These are phyloP conservation scores for Luscinia megarhynchos DNA, from an alignment of 2,797 vertebrate genomes.

Conservation along the genomic window DNA sequence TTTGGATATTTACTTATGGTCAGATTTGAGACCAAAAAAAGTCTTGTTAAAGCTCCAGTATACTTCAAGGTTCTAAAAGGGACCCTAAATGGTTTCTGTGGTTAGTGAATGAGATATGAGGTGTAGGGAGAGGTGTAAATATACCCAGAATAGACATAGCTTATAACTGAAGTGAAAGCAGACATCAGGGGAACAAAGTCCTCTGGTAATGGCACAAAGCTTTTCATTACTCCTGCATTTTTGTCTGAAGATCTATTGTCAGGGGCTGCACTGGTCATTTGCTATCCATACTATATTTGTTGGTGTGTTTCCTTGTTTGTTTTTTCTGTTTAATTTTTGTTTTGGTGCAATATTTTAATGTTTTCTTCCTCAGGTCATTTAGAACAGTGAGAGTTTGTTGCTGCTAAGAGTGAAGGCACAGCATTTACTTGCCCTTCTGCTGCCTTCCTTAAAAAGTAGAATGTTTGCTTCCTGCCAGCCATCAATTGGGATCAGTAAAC, in stretches of 20 bases:
- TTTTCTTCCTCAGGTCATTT: slow-evolving; percentile 74
- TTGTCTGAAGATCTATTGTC: slow-evolving; percentile 8
- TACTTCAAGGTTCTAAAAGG: slow-evolving; percentile 31
- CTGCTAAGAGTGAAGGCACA: slow-evolving; percentile 64
- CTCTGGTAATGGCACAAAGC: slow-evolving; percentile 44
- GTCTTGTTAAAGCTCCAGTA: slow-evolving; percentile 35
- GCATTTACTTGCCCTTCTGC: slow-evolving; percentile 36
- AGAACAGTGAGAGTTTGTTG: slow-evolving; percentile 64
- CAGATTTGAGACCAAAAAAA: slow-evolving; percentile 51
- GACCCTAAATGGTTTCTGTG: slow-evolving; percentile 21
- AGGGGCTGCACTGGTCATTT: slow-evolving; percentile 23
- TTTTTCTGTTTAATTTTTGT: slow-evolving; percentile 58
- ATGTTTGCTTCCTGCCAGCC: slow-evolving; percentile 54
- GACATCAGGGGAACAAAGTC: background rate
- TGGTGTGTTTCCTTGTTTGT: slow-evolving; percentile 38
- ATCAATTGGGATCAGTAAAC: slow-evolving; percentile 4
- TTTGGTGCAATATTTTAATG: slow-evolving; percentile 78
- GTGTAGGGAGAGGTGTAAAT: slow-evolving; percentile 27
- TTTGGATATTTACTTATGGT: slow-evolving; percentile 41
- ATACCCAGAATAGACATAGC: slow-evolving; percentile 51
- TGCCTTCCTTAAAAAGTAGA: slow-evolving; percentile 47
- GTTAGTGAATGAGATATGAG: slow-evolving; percentile 15
- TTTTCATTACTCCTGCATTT: slow-evolving; percentile 57
- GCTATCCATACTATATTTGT: slow-evolving; percentile 26
- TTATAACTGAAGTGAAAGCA: slow-evolving; percentile 52